These are phyloP conservation scores for Hedya salicella DNA, from an alignment of 2,888 invertebrate genomes.

Conservation along the genomic window DNA sequence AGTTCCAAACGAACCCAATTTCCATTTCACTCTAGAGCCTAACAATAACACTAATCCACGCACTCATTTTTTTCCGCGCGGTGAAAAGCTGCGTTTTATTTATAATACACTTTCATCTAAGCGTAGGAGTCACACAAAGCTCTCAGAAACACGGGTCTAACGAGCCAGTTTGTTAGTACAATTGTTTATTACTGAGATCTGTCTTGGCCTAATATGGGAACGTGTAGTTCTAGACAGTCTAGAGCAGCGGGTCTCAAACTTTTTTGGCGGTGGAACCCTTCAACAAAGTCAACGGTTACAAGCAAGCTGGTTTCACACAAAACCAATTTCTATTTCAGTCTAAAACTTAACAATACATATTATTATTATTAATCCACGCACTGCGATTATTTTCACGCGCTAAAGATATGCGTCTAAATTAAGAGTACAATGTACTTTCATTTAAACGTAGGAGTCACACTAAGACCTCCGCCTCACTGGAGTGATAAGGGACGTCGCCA, in stretches of 20 bases:
- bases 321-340: constrained; percentile 12
- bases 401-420: constrained; percentile 11
- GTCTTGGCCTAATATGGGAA: constrained; percentile 32
- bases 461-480: too few relatives aligned
- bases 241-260: too few relatives aligned
- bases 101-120: constrained; percentile 11
- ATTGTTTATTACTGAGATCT: constrained; percentile 17
- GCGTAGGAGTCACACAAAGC: constrained; percentile 30
- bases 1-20: constrained; percentile 7
- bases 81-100: constrained; percentile 12
- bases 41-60: constrained; percentile 16
- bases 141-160: too few relatives aligned
- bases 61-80: constrained; percentile 21
- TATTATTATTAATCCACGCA: constrained; percentile 20
- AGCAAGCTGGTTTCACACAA: background rate
- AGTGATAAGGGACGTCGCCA: too few relatives aligned
- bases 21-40: constrained; percentile 1
- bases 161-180: constrained; percentile 31
- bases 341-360: constrained; percentile 4
- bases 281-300: background rate
- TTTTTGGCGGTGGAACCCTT: too few relatives aligned
- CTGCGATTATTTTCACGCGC: constrained; percentile 18
- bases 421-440: constrained; percentile 10
- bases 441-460: constrained; percentile 26
- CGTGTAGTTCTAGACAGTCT: too few relatives aligned